Percentiles rank a stretch among this genome's conserved stretches.
Evolutionary conservation across 1,140 invertebrate species (phyloP).

Genomic region (Bacillus rossius): DNA sequence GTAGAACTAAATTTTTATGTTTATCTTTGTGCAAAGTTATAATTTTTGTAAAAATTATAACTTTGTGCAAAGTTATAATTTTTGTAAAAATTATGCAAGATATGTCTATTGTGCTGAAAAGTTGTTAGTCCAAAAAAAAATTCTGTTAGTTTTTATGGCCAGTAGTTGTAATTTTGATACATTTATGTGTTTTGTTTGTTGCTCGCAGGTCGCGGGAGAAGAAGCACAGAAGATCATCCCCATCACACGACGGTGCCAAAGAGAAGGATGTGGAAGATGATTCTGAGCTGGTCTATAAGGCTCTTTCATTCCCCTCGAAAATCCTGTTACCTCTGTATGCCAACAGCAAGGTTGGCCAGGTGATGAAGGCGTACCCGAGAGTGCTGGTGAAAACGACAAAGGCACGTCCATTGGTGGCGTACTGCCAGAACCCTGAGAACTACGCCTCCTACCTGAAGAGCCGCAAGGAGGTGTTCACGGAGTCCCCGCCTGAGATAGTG

Average conservation of each 20-base stretch:
- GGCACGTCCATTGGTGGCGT: constrained; percentile 2
- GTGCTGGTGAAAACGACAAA: constrained; percentile 2
- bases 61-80: too few species aligned
- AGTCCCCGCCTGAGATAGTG: not conserved
- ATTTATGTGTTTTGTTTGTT: constrained; percentile 1
- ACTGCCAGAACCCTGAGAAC: constrained; percentile 3
- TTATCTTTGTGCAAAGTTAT: too few species aligned
- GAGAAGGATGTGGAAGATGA: not conserved
- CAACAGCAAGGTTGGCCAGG: not conserved
- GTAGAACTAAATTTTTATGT: too few species aligned
- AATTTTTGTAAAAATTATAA: too few species aligned
- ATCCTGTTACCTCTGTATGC: not conserved
- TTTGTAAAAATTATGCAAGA: too few species aligned
- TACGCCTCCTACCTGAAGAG: not conserved
- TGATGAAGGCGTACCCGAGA: constrained; percentile 5
- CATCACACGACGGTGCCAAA: not conserved
- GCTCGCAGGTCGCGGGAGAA: constrained; percentile 7
- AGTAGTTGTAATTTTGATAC: not conserved
- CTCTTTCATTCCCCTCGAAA: constrained; percentile 3
- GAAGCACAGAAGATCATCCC: constrained; percentile 1
- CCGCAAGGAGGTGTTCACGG: not conserved
- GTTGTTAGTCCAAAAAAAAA: too few species aligned
- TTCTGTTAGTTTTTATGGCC: too few species aligned
- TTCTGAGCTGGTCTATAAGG: not conserved
- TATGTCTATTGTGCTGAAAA: too few species aligned